Conservation (phyloP, 1,140 invertebrate genomes). For the Panagrolaimus sp. region DNA sequence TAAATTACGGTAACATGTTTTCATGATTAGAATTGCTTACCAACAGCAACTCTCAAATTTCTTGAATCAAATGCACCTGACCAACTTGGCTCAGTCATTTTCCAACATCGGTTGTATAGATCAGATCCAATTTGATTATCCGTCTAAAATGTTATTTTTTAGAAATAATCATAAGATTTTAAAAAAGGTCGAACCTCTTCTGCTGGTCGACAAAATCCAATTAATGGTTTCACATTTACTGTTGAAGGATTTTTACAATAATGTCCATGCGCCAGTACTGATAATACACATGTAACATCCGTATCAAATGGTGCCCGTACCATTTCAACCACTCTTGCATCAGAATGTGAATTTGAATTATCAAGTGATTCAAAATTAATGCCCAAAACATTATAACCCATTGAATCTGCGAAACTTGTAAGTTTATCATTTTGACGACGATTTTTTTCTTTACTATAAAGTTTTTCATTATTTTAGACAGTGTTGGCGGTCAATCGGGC, state of each 20-base stretch:
- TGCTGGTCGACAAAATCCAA: neutral
- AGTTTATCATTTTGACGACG: too few relatives aligned
- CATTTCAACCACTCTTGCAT: slow-evolving; percentile 4
- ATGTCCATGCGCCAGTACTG: neutral
- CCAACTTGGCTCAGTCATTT: neutral
- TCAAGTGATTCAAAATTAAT: neutral
- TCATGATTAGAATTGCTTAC: neutral
- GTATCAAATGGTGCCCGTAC: slow-evolving; percentile 4
- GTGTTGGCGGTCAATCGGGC: too few relatives aligned
- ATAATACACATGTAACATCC: slow-evolving; percentile 8
- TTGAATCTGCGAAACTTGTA: too few relatives aligned
- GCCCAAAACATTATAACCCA: slow-evolving; percentile 1
- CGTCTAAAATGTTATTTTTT: neutral
- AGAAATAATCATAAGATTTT: neutral
- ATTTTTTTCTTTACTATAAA: too few relatives aligned
- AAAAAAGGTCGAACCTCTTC: neutral
- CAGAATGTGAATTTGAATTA: neutral
- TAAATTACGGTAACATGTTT: too few relatives aligned
- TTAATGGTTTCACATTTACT: neutral
- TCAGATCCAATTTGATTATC: neutral
- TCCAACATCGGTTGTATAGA: neutral
- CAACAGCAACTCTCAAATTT: neutral
- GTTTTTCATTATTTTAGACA: too few relatives aligned
- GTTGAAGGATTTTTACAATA: neutral
- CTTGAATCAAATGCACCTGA: slow-evolving; percentile 3